Evolutionary conservation across 2,797 vertebrate genomes (phyloP).

Genomic region (Odontamblyopus rebecca): DNA sequence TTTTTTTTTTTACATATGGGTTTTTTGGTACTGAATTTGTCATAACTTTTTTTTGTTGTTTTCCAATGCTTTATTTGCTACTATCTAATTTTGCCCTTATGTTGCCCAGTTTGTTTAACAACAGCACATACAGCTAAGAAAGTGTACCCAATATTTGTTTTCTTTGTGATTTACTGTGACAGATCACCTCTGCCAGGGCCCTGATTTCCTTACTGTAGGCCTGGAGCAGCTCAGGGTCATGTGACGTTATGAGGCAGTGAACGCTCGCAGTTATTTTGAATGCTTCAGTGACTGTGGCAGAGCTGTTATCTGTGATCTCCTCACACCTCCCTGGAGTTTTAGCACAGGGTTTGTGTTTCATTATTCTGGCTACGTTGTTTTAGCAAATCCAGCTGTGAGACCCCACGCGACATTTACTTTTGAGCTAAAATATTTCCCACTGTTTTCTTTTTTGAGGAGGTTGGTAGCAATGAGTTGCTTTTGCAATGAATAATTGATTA

Average conservation of each 20-base stretch:
- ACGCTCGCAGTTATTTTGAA: slow-evolving; percentile 7
- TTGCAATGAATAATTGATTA: not conserved
- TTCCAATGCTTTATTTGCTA: not conserved
- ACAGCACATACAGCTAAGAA: not conserved
- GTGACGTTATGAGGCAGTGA: not conserved
- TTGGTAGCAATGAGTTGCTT: not conserved
- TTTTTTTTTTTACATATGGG: no score
- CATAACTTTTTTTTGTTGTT: not conserved
- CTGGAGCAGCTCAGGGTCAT: not conserved
- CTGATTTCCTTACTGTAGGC: not conserved
- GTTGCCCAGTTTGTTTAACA: no score
- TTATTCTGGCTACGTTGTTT: slow-evolving; percentile 3
- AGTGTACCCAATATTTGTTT: not conserved
- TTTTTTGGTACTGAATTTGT: no score
- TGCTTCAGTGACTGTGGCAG: slow-evolving; percentile 2
- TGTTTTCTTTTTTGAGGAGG: slow-evolving; percentile 4
- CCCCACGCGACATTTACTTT: not conserved
- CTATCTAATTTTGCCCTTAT: not conserved
- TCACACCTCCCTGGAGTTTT: slow-evolving; percentile 5
- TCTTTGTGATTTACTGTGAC: not conserved
- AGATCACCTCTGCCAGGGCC: not conserved
- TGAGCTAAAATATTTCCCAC: not conserved
- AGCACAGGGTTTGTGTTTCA: slow-evolving; percentile 2
- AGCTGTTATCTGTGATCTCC: slow-evolving; percentile 1
- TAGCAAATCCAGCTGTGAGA: slow-evolving; percentile 1